A percentile compares a stretch with the other conserved stretches of the same genome.
phyloP scores from a whole-genome alignment of 2,888 invertebrate genomes.

The Clepsis dumicolana region DNA sequence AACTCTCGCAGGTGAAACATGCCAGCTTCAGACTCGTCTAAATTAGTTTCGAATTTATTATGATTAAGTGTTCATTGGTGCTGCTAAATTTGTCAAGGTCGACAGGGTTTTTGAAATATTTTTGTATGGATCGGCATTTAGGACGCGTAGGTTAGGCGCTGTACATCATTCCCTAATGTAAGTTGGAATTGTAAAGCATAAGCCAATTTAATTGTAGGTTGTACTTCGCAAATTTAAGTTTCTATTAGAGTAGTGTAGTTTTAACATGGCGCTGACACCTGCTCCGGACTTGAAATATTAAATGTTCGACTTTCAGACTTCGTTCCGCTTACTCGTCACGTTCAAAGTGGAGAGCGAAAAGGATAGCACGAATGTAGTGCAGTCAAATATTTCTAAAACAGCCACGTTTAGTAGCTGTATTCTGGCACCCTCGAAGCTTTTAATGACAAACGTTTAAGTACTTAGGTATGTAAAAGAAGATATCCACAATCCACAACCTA shows the following conservation, averaged over 20 bases:
- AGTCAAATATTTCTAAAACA: neutral
- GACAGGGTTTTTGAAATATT: conserved; percentile 74
- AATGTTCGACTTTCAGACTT: neutral
- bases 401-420: neutral
- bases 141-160: conserved; percentile 59
- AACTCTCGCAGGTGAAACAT: neutral
- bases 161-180: conserved; percentile 72
- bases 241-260: conserved; percentile 42
- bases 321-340: neutral
- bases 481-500: neutral
- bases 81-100: conserved; percentile 68
- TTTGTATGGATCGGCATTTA: conserved; percentile 64
- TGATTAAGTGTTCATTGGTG: conserved; percentile 77
- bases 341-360: neutral
- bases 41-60: conserved; percentile 57
- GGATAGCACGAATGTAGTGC: neutral
- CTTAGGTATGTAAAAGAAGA: no score
- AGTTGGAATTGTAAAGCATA: conserved; percentile 71
- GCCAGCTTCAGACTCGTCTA: conserved; percentile 34
- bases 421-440: neutral
- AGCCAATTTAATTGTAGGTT: conserved; percentile 63
- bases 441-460: neutral
- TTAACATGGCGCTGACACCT: conserved; percentile 8
- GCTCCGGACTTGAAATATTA: neutral
- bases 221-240: conserved; percentile 65